These are phyloP conservation scores for Rhamphomyia laevipes DNA, from an alignment of 2,888 invertebrate species.

Conservation along the genomic window DNA sequence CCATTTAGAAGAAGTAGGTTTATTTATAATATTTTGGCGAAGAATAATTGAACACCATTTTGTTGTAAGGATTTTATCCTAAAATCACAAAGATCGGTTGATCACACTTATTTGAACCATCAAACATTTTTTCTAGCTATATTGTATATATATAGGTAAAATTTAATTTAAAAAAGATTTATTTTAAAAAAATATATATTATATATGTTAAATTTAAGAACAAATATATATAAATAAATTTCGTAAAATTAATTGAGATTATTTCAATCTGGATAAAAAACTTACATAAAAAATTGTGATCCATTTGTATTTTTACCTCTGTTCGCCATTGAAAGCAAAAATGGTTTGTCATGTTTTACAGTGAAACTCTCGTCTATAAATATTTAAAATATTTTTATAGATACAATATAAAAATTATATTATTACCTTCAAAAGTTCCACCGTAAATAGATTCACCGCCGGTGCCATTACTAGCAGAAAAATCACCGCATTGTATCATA, in stretches of 20 bases:
- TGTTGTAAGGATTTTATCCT: no score
- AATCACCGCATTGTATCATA: conserved; percentile 90
- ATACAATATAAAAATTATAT: conserved; percentile 10
- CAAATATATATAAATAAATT: not conserved
- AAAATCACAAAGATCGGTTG: no score
- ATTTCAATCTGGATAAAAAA: conserved; percentile 28
- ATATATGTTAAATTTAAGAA: not conserved
- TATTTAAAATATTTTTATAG: conserved; percentile 4
- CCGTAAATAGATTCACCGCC: conserved; percentile 98
- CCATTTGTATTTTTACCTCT: conserved; percentile 95
- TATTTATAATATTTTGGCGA: no score
- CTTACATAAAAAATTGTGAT: conserved; percentile 99
- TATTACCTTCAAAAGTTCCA: conserved; percentile 84
- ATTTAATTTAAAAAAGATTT: no score
- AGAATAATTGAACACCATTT: no score
- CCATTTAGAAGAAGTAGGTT: no score
- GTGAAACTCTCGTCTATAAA: conserved; percentile 86
- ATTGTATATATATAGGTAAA: no score
- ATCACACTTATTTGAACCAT: no score
- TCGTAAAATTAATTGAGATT: not conserved
- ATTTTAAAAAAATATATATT: no score
- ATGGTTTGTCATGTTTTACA: conserved; percentile 78
- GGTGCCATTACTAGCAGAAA: conserved; percentile 88
- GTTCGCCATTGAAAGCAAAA: conserved; percentile 96
- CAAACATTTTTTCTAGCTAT: no score